A percentile compares a stretch with the other conserved stretches of the same genome.
Evolutionary conservation across 2,797 vertebrate genomes (phyloP).

Genomic region (Gymnopithys bicolor): DNA sequence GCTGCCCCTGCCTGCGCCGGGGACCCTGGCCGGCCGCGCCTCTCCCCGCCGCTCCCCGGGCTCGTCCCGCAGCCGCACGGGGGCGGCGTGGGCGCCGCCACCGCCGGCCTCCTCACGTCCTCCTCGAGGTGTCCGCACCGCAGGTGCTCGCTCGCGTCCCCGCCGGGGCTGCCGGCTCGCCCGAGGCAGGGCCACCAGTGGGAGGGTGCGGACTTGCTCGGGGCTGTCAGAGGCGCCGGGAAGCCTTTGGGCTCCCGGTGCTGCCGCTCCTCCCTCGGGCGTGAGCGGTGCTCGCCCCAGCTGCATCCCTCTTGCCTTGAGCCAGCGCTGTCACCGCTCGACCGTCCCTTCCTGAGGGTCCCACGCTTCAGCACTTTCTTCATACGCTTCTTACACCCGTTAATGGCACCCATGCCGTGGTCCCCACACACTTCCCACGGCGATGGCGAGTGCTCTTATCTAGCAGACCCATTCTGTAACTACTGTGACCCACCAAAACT

Average conservation of each 20-base stretch:
- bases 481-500: background rate
- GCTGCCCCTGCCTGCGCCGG: background rate
- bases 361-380: background rate
- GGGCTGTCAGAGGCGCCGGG: background rate
- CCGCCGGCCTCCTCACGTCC: background rate
- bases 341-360: background rate
- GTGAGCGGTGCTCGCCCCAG: background rate
- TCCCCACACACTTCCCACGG: fast-evolving
- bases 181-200: background rate
- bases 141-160: background rate
- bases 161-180: background rate
- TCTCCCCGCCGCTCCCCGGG: background rate
- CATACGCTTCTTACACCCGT: fast-evolving
- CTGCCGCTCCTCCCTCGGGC: background rate
- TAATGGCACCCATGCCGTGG: background rate
- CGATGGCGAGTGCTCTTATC: background rate
- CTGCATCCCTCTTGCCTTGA: background rate
- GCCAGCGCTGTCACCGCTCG: background rate
- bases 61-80: constrained; percentile 48
- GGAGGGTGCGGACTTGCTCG: background rate
- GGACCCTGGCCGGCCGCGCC: constrained; percentile 44
- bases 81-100: background rate
- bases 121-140: background rate
- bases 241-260: background rate
- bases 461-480: fast-evolving